Percentiles rank a stretch among this genome's conserved stretches.
Evolutionary conservation across 2,113 vertebrate genomes (phyloP).

Genomic region (Paraplagusia blochii): DNA sequence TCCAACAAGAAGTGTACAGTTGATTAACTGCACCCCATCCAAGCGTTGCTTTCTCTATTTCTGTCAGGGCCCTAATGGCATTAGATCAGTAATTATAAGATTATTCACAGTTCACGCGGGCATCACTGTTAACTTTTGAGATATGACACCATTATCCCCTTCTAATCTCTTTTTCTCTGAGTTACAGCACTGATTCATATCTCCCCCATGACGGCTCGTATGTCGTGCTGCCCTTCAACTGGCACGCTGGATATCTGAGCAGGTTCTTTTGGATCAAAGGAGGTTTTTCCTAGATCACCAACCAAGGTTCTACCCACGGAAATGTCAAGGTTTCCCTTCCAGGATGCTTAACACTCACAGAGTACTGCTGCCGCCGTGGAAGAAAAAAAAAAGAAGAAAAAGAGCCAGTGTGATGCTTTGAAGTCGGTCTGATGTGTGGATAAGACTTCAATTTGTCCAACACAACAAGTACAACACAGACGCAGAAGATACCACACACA

Average conservation of each 20-base stretch:
- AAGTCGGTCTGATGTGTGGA: too few species aligned
- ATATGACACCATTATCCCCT: constrained; percentile 77
- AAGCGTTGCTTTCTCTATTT: constrained; percentile 80
- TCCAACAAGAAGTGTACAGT: constrained; percentile 57
- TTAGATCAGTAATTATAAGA: constrained; percentile 81
- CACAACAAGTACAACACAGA: too few species aligned
- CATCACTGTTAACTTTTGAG: constrained; percentile 78
- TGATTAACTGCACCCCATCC: constrained; percentile 80
- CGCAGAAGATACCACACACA: too few species aligned
- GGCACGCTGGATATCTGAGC: constrained; percentile 40
- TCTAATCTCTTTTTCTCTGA: constrained; percentile 76
- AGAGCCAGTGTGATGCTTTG: too few species aligned
- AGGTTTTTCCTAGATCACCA: constrained; percentile 18
- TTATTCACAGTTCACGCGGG: constrained; percentile 77
- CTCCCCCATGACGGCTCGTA: constrained; percentile 61
- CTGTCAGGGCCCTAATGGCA: constrained; percentile 76
- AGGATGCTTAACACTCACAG: too few species aligned
- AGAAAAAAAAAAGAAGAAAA: too few species aligned
- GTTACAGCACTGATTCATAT: constrained; percentile 73
- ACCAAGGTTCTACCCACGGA: constrained; percentile 31
- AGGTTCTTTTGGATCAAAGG: constrained; percentile 35
- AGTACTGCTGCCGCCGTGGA: too few species aligned
- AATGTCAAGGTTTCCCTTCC: too few species aligned
- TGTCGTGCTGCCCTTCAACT: constrained; percentile 49
- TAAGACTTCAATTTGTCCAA: too few species aligned